phyloP scores from a whole-genome alignment of 2,113 vertebrate genomes.

The Psophia crepitans region DNA sequence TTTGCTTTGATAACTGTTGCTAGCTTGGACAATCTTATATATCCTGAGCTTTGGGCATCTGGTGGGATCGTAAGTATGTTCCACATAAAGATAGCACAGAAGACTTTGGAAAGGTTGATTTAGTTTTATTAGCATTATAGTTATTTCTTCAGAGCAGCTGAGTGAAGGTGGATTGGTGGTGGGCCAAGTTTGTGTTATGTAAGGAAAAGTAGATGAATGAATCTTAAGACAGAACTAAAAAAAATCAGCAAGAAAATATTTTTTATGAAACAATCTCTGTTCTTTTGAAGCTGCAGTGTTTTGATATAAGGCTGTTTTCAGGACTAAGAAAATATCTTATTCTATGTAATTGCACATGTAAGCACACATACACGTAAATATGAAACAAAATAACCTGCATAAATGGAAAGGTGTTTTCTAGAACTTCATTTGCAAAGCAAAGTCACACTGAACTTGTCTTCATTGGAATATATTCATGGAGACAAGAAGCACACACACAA shows the following conservation, averaged over 20 bases:
- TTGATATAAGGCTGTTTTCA: background rate
- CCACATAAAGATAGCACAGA: background rate
- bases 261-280: background rate
- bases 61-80: background rate
- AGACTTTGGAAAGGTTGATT: background rate
- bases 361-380: background rate
- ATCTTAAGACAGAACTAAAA: background rate
- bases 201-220: background rate
- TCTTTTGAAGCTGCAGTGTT: background rate
- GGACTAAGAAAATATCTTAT: background rate
- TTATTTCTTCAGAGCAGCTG: background rate
- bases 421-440: constrained; percentile 18
- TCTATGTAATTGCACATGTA: background rate
- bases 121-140: background rate
- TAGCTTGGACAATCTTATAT: background rate
- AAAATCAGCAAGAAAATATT: background rate
- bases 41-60: background rate
- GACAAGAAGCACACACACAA: background rate
- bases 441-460: background rate
- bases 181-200: background rate
- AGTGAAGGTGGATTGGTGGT: background rate
- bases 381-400: background rate
- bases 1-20: background rate
- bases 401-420: background rate
- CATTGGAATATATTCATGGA: background rate